A percentile compares a stretch with the other conserved stretches of the same genome.
Conservation (phyloP, 2,113 vertebrate species). For the Oryctolagus cuniculus region DNA sequence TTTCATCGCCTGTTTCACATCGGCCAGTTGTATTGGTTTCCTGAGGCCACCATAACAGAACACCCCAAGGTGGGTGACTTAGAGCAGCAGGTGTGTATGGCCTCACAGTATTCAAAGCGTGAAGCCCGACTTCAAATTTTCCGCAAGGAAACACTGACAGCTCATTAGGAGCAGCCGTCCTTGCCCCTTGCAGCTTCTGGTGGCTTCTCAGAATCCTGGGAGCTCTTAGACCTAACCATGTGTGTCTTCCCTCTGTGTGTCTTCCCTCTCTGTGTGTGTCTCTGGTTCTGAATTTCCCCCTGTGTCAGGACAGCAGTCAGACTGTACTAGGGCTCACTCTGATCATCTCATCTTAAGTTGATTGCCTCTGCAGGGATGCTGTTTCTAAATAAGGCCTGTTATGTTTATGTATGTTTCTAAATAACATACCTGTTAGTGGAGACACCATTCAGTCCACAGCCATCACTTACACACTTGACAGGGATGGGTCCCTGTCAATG, state of each 20-base stretch:
- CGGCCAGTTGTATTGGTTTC: neutral
- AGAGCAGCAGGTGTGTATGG: accelerated
- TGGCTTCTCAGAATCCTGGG: accelerated
- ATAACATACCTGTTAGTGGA: neutral
- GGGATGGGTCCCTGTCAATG: neutral
- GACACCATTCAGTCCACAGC: no score
- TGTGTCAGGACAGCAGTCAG: neutral
- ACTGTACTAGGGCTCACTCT: neutral
- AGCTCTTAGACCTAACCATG: neutral
- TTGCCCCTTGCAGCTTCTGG: neutral
- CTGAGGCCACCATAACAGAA: no score
- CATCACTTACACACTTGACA: neutral
- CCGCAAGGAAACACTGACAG: no score
- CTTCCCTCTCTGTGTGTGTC: neutral
- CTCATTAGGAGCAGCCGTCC: accelerated
- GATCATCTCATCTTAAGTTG: neutral
- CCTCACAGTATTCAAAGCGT: neutral
- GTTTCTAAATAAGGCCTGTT: neutral
- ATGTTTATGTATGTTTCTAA: no score
- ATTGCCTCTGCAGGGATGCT: accelerated
- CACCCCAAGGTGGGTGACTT: neutral
- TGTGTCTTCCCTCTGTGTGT: neutral
- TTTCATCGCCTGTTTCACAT: no score
- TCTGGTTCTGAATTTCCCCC: no score
- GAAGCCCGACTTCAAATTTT: neutral